Conservation (phyloP, 2,888 invertebrate genomes). For the Napeogenes sylphis region DNA sequence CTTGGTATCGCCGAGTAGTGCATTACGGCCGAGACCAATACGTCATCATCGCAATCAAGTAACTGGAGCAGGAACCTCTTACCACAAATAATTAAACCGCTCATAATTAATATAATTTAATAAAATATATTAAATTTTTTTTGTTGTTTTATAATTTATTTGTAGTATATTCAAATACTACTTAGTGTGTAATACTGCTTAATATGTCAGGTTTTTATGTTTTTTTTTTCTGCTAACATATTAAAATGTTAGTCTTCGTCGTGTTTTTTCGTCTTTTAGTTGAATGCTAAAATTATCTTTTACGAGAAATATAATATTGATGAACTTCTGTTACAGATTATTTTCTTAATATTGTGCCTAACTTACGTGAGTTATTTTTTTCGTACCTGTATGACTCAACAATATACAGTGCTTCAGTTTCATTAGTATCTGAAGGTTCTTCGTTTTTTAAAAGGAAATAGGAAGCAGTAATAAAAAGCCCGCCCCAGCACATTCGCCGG, state of each 20-base stretch:
- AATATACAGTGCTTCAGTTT: conserved; percentile 53
- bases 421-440: conserved; percentile 55
- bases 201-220: no score
- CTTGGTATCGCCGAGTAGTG: neutral
- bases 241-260: no score
- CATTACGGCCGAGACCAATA: neutral
- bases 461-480: conserved; percentile 43
- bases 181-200: no score
- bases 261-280: no score
- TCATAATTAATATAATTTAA: neutral
- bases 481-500: conserved; percentile 32
- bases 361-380: conserved; percentile 9
- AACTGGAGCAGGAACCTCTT: neutral
- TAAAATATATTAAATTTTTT: no score
- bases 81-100: neutral
- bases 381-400: conserved; percentile 34
- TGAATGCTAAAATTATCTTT: no score
- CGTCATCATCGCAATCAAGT: neutral
- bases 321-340: no score
- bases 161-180: no score
- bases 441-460: conserved; percentile 43
- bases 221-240: no score
- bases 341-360: no score
- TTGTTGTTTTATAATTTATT: no score
- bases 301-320: no score